phyloP scores from a whole-genome alignment of 1,140 invertebrate genomes.

The Brachionus sp. region DNA sequence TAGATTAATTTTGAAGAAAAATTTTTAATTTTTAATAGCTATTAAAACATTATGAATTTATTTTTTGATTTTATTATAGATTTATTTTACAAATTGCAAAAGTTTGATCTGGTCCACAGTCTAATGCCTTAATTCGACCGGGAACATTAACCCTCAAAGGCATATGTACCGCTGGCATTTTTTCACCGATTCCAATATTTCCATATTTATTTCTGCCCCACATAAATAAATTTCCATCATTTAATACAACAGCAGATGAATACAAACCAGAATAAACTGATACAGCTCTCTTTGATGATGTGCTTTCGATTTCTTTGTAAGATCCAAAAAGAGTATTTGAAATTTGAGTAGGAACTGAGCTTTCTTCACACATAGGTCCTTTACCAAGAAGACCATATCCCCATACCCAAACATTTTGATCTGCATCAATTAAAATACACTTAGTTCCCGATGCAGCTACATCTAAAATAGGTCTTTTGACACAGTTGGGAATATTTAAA shows the following conservation, averaged over 20 bases:
- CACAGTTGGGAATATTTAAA: conserved; percentile 60
- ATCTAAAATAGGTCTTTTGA: conserved; percentile 66
- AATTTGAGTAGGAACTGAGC: conserved; percentile 68
- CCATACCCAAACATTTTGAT: conserved; percentile 82
- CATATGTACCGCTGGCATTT: conserved; percentile 43
- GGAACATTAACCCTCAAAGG: conserved; percentile 67
- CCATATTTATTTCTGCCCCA: conserved; percentile 83
- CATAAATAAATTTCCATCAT: conserved; percentile 73
- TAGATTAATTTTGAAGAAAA: neutral
- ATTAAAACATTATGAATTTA: neutral
- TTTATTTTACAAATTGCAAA: conserved; percentile 60
- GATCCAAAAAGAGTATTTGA: conserved; percentile 75
- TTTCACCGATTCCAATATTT: conserved; percentile 74
- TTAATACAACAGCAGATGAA: conserved; percentile 73
- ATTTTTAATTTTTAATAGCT: neutral
- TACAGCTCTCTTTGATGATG: conserved; percentile 66
- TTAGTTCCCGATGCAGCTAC: conserved; percentile 80
- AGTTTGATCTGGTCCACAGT: conserved; percentile 79
- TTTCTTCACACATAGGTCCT: conserved; percentile 71
- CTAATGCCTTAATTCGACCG: conserved; percentile 69
- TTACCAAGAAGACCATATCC: conserved; percentile 84
- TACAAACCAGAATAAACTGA: conserved; percentile 66
- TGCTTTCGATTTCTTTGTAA: conserved; percentile 69
- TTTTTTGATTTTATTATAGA: neutral
- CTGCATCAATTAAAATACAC: conserved; percentile 76